Conservation (phyloP, 2,797 vertebrate species). For the Artibeus lituratus region DNA sequence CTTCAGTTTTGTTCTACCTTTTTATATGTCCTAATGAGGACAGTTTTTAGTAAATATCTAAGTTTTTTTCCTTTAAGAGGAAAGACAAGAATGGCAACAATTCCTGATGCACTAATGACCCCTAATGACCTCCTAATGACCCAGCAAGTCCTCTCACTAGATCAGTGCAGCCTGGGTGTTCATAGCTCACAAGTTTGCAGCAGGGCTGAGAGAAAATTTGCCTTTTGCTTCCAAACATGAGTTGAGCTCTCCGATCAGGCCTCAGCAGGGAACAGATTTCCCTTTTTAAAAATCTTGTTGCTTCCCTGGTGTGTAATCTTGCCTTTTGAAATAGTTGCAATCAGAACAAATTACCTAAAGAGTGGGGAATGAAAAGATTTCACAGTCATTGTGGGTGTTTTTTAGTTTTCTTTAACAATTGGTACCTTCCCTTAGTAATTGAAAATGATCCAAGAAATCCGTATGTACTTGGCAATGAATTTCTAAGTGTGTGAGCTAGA, state of each 20-base stretch:
- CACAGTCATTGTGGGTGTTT: slow-evolving; percentile 22
- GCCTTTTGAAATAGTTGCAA: slow-evolving; percentile 67
- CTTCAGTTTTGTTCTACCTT: not conserved
- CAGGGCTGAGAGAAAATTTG: slow-evolving; percentile 44
- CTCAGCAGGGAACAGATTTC: slow-evolving; percentile 57
- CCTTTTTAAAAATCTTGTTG: slow-evolving; percentile 53
- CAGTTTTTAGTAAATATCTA: slow-evolving; percentile 22
- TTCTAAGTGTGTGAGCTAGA: not conserved
- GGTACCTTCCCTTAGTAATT: slow-evolving; percentile 56
- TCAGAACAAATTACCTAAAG: slow-evolving; percentile 76
- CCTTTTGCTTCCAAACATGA: slow-evolving; percentile 69
- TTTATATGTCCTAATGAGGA: not conserved
- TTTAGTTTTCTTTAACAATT: slow-evolving; percentile 68
- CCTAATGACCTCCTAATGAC: not conserved
- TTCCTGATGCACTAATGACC: not conserved
- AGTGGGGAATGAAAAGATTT: slow-evolving; percentile 73
- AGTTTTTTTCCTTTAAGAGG: slow-evolving; percentile 32
- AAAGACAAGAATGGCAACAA: not conserved
- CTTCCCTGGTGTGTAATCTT: slow-evolving; percentile 64
- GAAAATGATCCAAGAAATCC: slow-evolving; percentile 59
- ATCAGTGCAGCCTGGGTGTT: not conserved
- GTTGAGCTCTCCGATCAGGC: slow-evolving; percentile 62
- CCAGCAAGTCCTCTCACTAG: not conserved
- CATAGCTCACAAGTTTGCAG: slow-evolving; percentile 64
- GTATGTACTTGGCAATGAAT: not conserved